A percentile compares a stretch with the other conserved stretches of the same genome.
These are phyloP conservation scores for Metellina segmentata DNA, from an alignment of 2,888 invertebrate species.

Conservation along the genomic window DNA sequence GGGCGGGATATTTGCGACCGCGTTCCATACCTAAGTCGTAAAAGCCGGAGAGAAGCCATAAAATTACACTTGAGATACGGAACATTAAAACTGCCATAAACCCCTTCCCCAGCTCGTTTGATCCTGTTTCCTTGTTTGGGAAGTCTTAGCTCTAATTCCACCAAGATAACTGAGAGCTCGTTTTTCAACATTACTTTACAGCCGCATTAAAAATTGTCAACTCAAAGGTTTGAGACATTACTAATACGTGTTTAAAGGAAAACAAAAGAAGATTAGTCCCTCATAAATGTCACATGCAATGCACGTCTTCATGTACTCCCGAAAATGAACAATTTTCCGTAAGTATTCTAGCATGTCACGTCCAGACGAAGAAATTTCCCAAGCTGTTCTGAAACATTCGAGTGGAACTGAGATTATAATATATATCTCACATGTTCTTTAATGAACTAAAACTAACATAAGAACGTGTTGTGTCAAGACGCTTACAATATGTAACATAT, in stretches of 20 bases:
- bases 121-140: slow-evolving; percentile 67
- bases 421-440: too few relatives aligned
- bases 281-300: slow-evolving; percentile 22
- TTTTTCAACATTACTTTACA: slow-evolving; percentile 70
- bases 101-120: slow-evolving; percentile 69
- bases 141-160: slow-evolving; percentile 67
- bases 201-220: slow-evolving; percentile 71
- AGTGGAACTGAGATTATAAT: too few relatives aligned
- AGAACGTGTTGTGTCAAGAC: too few relatives aligned
- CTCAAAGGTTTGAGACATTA: slow-evolving; percentile 49
- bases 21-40: slow-evolving; percentile 69
- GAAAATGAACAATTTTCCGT: neutral
- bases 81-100: slow-evolving; percentile 75
- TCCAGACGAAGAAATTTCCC: neutral
- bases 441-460: too few relatives aligned
- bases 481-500: too few relatives aligned
- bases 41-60: slow-evolving; percentile 68
- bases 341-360: neutral
- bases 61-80: slow-evolving; percentile 71
- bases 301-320: neutral
- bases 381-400: too few relatives aligned
- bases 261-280: slow-evolving; percentile 52
- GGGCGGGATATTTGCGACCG: slow-evolving; percentile 62
- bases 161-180: slow-evolving; percentile 38
- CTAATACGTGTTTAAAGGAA: slow-evolving; percentile 50